These are phyloP conservation scores for Eptatretus atami DNA, from an alignment of 2,797 vertebrate genomes.

Conservation along the genomic window DNA sequence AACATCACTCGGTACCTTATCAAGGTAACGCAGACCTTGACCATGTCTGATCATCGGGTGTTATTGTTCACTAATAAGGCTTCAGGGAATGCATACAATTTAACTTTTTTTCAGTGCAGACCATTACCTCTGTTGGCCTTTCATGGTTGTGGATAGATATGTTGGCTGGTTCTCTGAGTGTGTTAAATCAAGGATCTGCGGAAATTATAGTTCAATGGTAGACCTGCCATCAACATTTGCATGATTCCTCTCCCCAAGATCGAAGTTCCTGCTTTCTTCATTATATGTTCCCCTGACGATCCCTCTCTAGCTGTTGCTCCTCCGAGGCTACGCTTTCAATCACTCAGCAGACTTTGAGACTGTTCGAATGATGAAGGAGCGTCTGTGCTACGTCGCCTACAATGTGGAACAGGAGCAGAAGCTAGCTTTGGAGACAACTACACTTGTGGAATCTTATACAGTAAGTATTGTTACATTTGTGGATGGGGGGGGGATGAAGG, in stretches of 20 bases:
- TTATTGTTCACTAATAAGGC: background rate
- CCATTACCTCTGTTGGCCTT: no score
- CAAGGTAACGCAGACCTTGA: slow-evolving; percentile 21
- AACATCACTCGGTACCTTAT: slow-evolving; percentile 63
- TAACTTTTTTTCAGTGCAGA: no score
- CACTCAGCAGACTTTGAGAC: slow-evolving; percentile 63
- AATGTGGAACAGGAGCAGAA: slow-evolving; percentile 67
- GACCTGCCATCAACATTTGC: no score
- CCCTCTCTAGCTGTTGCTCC: slow-evolving; percentile 23
- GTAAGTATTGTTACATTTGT: slow-evolving; percentile 16
- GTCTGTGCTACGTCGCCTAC: slow-evolving; percentile 50
- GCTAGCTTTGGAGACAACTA: slow-evolving; percentile 44
- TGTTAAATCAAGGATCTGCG: no score
- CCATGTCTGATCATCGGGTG: background rate
- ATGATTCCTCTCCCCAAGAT: no score
- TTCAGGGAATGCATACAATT: no score
- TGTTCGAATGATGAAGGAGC: slow-evolving; percentile 62
- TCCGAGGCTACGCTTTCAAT: slow-evolving; percentile 54
- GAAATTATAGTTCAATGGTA: no score
- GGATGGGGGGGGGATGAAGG: no score
- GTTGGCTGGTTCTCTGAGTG: no score
- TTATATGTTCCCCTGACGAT: background rate
- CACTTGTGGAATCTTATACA: slow-evolving; percentile 47
- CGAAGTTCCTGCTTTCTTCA: no score
- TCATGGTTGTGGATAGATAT: no score